These are phyloP conservation scores for Drosophila pectinifera DNA, from an alignment of 1,140 invertebrate genomes.

Conservation along the genomic window DNA sequence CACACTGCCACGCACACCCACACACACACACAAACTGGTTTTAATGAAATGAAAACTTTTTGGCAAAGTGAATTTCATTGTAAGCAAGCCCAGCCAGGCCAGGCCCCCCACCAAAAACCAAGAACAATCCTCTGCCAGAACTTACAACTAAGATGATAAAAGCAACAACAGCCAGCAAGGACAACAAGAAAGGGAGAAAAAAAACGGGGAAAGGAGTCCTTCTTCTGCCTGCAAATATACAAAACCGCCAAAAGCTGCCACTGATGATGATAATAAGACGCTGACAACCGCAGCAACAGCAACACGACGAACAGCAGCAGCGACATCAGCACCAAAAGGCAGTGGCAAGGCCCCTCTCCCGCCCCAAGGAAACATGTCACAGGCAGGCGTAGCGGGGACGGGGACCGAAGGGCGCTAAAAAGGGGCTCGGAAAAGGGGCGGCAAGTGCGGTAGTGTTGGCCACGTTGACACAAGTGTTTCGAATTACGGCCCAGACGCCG, in stretches of 20 bases:
- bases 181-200: not conserved
- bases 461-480: slow-evolving; percentile 82
- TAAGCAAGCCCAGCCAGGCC: slow-evolving; percentile 47
- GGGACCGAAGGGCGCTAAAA: too few species aligned
- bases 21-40: slow-evolving; percentile 36
- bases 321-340: slow-evolving; percentile 57
- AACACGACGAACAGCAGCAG: slow-evolving; percentile 50
- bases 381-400: slow-evolving; percentile 7
- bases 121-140: slow-evolving; percentile 68
- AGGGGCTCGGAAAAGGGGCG: not conserved
- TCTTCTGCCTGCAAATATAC: slow-evolving; percentile 36
- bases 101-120: slow-evolving; percentile 13
- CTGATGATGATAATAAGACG: slow-evolving; percentile 83
- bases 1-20: slow-evolving; percentile 38
- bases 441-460: slow-evolving; percentile 8
- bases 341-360: slow-evolving; percentile 13
- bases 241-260: slow-evolving; percentile 82
- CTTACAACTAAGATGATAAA: slow-evolving; percentile 62
- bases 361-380: slow-evolving; percentile 31
- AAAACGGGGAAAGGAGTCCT: slow-evolving; percentile 2
- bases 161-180: slow-evolving; percentile 1
- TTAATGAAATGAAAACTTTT: slow-evolving; percentile 84
- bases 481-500: slow-evolving; percentile 68
- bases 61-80: slow-evolving; percentile 83
- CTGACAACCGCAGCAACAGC: slow-evolving; percentile 79